phyloP scores from a whole-genome alignment of 2,113 vertebrate genomes.

The Thryonomys swinderianus region DNA sequence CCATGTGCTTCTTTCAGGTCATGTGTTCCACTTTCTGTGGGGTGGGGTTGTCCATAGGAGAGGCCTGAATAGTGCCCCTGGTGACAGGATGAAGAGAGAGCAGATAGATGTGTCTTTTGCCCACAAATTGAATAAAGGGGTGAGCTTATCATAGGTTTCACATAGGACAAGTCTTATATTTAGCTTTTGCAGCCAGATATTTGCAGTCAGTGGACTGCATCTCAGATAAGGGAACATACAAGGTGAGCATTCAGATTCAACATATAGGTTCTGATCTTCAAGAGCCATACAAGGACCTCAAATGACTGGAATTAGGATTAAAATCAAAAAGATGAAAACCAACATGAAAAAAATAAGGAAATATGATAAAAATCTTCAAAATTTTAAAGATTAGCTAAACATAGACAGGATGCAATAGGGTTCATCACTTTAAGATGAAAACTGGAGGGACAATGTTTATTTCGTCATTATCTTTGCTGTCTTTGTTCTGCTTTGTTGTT shows the following conservation, averaged over 20 bases:
- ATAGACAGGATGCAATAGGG: not conserved
- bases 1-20: not conserved
- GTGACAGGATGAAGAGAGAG: not conserved
- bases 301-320: conserved; percentile 11
- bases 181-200: too few species aligned
- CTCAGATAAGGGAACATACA: not conserved
- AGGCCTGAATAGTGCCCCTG: not conserved
- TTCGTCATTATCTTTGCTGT: conserved; percentile 2
- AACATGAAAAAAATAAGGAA: conserved; percentile 47
- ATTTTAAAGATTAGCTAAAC: conserved; percentile 17
- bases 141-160: not conserved
- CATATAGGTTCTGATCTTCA: not conserved
- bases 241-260: not conserved
- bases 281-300: not conserved
- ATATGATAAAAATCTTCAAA: conserved; percentile 33
- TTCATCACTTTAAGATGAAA: conserved; percentile 32
- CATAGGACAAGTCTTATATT: not conserved
- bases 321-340: conserved; percentile 41
- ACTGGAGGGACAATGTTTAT: not conserved
- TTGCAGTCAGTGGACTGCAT: not conserved
- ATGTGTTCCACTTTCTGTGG: not conserved
- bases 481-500: not conserved
- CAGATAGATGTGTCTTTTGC: not conserved
- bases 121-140: not conserved
- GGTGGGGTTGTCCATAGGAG: not conserved